Base-by-base conservation (phyloP, 2,888 invertebrate genomes). In the Heliconius aoede region DNA sequence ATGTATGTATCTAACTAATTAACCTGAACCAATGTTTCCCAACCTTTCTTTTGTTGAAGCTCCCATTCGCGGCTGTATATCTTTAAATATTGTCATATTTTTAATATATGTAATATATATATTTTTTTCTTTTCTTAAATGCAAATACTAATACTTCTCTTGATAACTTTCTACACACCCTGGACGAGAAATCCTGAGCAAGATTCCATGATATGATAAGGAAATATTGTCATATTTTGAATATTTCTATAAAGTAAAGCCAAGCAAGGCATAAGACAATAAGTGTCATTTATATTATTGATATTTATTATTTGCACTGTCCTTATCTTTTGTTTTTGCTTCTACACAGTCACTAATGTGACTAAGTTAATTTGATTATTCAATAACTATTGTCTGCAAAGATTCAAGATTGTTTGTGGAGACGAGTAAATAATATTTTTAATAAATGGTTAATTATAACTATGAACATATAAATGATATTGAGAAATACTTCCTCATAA, bases 1-100 rank as follows among this genome's bases (percentile, higher is more conserved):
- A 81, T 98, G 98, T 97, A 87, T 95, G 95, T 51, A 46, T 40
- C 36, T 40, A 4, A 3, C n/a, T n/a, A n/a, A n/a, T n/a, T n/a
- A n/a, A 36, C 18, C 21, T 46, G 21, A 21, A 18, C 2, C 46
- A 46, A 7, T 11, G 55, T 55, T 9, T 55, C 55, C n/a, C 11
- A 55, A 55, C 8, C 55, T 55, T 55, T 11, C n/a, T 55, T 55
- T n/a, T 55, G n/a, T 55, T 55, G 3, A 55, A 21, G 55, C n/a
- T 55, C 1, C 55, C 55, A 55, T 55, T 7, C 55, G 9, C n/a
- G n/a, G n/a, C n/a, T 55, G 18, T 18, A 5, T 46, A n/a, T n/a
- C n/a, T n/a, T n/a, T n/a, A n/a, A n/a, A n/a, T n/a, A n/a, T n/a
- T n/a, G n/a, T n/a, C n/a, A n/a, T n/a, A n/a, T n/a, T n/a, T n/a